Conservation (phyloP, 2,797 vertebrate genomes). For the Staurois parvus region DNA sequence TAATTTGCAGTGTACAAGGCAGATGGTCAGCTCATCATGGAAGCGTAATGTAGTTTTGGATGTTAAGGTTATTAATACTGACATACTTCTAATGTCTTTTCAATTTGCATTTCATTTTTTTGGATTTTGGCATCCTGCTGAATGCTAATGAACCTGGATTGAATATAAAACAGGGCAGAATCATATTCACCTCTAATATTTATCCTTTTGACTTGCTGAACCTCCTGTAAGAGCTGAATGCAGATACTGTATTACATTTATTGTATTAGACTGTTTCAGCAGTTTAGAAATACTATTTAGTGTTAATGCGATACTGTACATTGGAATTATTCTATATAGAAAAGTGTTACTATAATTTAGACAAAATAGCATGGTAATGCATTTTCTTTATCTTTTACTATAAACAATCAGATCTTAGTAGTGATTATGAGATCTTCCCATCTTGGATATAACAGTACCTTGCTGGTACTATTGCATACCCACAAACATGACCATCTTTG, state of each 20-base stretch:
- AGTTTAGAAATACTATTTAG: background rate
- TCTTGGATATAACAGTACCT: no score
- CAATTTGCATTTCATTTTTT: conserved; percentile 59
- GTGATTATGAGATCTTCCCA: no score
- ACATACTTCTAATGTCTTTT: conserved; percentile 60
- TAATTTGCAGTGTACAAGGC: conserved; percentile 51
- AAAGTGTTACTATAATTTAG: no score
- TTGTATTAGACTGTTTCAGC: background rate
- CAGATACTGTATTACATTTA: background rate
- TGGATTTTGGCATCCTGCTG: conserved; percentile 38
- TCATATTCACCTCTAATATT: conserved; percentile 18
- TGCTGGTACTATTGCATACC: no score
- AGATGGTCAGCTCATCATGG: conserved; percentile 59
- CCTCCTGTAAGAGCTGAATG: background rate
- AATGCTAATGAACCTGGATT: conserved; percentile 39
- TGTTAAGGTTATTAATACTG: conserved; percentile 60
- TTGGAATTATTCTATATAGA: no score
- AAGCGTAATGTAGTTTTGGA: conserved; percentile 48
- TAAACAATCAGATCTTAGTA: no score
- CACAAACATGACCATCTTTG: no score
- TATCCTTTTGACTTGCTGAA: conserved; percentile 1
- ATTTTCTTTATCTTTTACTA: no score
- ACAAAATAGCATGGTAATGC: no score
- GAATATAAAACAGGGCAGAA: conserved; percentile 23
- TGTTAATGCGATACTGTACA: no score